Base-by-base conservation (phyloP, 2,113 vertebrate species). In the Pangasianodon hypophthalmus region DNA sequence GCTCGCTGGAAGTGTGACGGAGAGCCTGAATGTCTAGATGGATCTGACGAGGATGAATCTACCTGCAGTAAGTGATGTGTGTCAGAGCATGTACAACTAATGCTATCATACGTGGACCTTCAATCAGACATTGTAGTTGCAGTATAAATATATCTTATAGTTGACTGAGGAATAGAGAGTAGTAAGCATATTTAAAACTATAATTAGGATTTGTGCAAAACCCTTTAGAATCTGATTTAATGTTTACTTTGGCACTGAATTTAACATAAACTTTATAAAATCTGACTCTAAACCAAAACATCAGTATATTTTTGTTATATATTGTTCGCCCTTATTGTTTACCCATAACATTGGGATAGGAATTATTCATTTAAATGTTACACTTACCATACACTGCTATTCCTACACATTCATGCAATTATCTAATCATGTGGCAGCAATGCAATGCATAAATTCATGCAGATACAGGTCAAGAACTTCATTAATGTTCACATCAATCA, bases 1-100 rank as follows among this genome's bases (percentile, higher is more conserved):
- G 96, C 96, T 52, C 96, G 97, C 81, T 99, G 98, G 98, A 98
- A 97, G 89, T 99, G 98, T 79, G 98, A 99, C 0, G 98, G 98
- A 0, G 98, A 99, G 86, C 95, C 97, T 0, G 98, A 99, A 87
- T 99, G 98, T 91, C 93, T 96, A 0, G 98, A 99, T 0, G 98
- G 97, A 10, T 99, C 98, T 0, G 98, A 99, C 0, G 98, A 99
- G 93, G 97, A 97, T 0, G 96, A 98, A 89, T 95, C 96, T 80
- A 97, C 97, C 2, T 99, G 98, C 96, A 98, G 98, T 99, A 95
- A 98, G 98, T 96, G 56, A 73, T 82, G 37, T 77, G 8, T 79
- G 24, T 41, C 60, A 56, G 81, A 50, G 32, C 64, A 48, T 50
- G 46, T 69, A 77, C 18, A 54, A 77, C 24, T 60, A 77, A 44